phyloP scores from a whole-genome alignment of 2,888 invertebrate species.

The Ophonus ardosiacus region DNA sequence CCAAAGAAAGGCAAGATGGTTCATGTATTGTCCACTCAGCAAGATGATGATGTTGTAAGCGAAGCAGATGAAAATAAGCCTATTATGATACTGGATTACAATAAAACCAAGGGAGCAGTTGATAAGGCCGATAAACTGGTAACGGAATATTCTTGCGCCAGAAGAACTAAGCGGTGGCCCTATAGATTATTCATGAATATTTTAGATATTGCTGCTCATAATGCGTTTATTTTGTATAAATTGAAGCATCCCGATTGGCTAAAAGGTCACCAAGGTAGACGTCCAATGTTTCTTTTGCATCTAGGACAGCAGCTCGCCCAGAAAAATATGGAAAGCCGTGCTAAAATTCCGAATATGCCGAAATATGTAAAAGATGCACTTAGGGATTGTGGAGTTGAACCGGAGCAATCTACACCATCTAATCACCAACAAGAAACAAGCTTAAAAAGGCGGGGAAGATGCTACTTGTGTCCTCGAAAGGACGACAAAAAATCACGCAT shows the following conservation, averaged over 20 bases:
- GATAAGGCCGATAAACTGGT: conserved; percentile 59
- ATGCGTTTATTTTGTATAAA: conserved; percentile 17
- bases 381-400: conserved; percentile 5
- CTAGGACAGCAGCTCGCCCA: too few species aligned
- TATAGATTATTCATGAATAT: conserved; percentile 43
- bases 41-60: too few species aligned
- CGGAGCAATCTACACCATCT: conserved; percentile 7
- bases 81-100: conserved; percentile 49
- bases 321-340: too few species aligned
- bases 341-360: not conserved
- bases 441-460: not conserved
- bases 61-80: conserved; percentile 16
- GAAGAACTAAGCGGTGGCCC: conserved; percentile 52
- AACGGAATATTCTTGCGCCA: too few species aligned
- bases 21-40: too few species aligned
- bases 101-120: conserved; percentile 36
- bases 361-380: not conserved
- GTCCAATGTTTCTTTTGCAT: too few species aligned
- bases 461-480: not conserved
- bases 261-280: conserved; percentile 1
- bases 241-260: conserved; percentile 16
- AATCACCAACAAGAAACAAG: conserved; percentile 5
- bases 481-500: too few species aligned
- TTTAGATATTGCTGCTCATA: conserved; percentile 9
- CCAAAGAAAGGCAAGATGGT: too few species aligned